Evolutionary conservation across 2,888 invertebrate species (phyloP).

Genomic region (Lycaena phlaeas): DNA sequence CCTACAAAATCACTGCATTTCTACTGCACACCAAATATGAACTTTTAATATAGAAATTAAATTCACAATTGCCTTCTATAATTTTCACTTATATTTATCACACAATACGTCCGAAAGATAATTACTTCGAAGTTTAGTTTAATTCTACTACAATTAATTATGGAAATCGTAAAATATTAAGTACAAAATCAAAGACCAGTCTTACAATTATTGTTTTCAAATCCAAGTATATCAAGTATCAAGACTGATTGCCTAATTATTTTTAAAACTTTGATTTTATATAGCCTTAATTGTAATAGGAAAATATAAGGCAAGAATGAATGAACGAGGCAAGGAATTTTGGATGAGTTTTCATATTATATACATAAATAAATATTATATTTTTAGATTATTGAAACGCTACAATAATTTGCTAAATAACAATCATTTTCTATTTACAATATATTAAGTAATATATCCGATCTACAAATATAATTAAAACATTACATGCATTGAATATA

Average conservation of each 20-base stretch:
- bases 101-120: no score
- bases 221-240: neutral
- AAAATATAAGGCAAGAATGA: neutral
- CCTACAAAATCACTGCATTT: no score
- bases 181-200: neutral
- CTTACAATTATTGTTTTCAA: constrained; percentile 1
- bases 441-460: no score
- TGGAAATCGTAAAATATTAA: neutral
- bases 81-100: no score
- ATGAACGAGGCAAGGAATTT: neutral
- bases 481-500: no score
- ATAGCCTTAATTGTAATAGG: neutral
- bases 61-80: no score
- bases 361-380: constrained; percentile 1
- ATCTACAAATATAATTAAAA: no score
- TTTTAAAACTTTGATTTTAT: no score
- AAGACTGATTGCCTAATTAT: neutral
- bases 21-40: no score
- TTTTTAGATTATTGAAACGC: neutral
- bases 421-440: neutral
- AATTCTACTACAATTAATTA: no score
- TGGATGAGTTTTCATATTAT: neutral
- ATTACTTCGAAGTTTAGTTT: no score
- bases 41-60: no score
- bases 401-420: neutral